phyloP scores from a whole-genome alignment of 2,888 invertebrate species.

The Leptopilina myrica region DNA sequence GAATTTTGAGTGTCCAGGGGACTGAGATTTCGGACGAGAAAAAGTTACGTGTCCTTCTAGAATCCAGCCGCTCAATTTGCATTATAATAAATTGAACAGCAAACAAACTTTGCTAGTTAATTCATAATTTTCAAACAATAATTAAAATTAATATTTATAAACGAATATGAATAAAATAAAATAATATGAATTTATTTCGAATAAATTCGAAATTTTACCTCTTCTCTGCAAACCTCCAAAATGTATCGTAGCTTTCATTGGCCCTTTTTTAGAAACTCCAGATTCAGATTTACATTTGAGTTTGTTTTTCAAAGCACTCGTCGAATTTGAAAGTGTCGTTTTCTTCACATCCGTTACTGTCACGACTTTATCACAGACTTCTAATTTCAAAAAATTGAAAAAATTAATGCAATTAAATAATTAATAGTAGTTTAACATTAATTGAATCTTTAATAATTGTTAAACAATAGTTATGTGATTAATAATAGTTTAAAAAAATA shows the following conservation, averaged over 20 bases:
- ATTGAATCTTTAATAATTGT: too few relatives aligned
- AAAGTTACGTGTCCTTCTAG: too few relatives aligned
- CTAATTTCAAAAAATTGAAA: slow-evolving; percentile 26
- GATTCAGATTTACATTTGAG: slow-evolving; percentile 62
- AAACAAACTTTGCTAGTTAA: too few relatives aligned
- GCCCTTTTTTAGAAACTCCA: slow-evolving; percentile 66
- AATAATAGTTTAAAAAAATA: too few relatives aligned
- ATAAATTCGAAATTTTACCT: slow-evolving; percentile 54
- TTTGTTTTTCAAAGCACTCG: slow-evolving; percentile 61
- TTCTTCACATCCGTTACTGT: slow-evolving; percentile 26
- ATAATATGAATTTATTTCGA: background rate
- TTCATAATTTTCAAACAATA: too few relatives aligned
- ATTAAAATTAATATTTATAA: too few relatives aligned
- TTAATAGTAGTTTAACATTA: too few relatives aligned
- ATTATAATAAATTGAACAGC: too few relatives aligned
- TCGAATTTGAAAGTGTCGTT: slow-evolving; percentile 22
- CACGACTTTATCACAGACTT: slow-evolving; percentile 51
- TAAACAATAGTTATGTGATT: too few relatives aligned
- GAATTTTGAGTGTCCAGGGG: too few relatives aligned
- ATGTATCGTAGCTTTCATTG: slow-evolving; percentile 72
- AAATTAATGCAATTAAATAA: slow-evolving; percentile 4
- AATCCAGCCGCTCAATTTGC: too few relatives aligned
- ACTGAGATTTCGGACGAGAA: too few relatives aligned
- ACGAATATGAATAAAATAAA: background rate
- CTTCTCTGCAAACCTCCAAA: slow-evolving; percentile 69